These are phyloP conservation scores for Chionoecetes opilio DNA, from an alignment of 1,140 invertebrate species.

Conservation along the genomic window DNA sequence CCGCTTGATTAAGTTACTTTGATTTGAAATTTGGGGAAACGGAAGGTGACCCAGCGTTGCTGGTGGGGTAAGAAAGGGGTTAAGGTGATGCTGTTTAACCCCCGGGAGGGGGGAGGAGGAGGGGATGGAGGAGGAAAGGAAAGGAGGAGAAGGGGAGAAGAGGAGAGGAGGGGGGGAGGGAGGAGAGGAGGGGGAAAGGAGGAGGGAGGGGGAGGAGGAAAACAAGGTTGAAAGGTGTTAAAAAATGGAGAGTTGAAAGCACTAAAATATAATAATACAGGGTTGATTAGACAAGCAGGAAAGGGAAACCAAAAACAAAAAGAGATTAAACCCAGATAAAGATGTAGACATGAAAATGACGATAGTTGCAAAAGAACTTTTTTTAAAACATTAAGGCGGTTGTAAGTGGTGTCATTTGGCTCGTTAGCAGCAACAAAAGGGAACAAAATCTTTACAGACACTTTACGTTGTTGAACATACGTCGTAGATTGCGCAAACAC, in stretches of 20 bases:
- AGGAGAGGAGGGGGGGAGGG: no score
- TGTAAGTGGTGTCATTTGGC: background rate
- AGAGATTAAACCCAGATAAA: background rate
- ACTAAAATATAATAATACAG: background rate
- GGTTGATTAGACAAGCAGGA: background rate
- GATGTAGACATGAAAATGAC: background rate
- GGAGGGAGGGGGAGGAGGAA: background rate
- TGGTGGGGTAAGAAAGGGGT: no score
- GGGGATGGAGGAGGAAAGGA: no score
- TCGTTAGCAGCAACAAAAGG: no score
- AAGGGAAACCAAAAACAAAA: background rate
- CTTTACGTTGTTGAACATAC: background rate
- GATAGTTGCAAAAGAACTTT: background rate
- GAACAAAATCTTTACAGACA: background rate
- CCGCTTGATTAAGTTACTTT: no score
- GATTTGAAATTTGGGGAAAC: no score
- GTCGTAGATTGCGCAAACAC: background rate
- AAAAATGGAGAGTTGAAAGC: background rate
- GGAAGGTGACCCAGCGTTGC: no score
- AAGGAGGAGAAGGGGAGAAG: no score
- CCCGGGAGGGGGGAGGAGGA: background rate
- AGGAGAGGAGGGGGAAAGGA: no score
- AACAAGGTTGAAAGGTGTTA: background rate
- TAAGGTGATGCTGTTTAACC: no score
- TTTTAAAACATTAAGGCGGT: background rate